phyloP scores from a whole-genome alignment of 2,888 invertebrate species.

The Trichopria drosophilae region DNA sequence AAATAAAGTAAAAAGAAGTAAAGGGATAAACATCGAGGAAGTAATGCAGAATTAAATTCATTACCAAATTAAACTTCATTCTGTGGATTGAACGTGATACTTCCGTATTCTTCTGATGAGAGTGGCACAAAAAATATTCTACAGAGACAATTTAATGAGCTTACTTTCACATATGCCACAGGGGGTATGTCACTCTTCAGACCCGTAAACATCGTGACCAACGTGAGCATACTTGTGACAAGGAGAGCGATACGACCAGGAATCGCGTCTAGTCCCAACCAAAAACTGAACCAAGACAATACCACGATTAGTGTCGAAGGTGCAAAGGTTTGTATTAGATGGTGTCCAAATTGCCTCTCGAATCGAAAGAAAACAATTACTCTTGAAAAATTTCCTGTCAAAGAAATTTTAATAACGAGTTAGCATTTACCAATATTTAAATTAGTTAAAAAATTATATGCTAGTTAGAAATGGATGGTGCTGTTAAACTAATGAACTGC shows the following conservation, averaged over 20 bases:
- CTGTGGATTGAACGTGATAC: too few species aligned
- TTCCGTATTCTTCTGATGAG: too few species aligned
- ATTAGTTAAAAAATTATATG: background rate
- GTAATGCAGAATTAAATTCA: background rate
- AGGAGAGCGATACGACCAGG: slow-evolving; percentile 80
- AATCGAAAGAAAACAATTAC: slow-evolving; percentile 78
- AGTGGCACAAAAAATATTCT: too few species aligned
- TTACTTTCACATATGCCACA: slow-evolving; percentile 83
- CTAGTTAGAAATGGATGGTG: too few species aligned
- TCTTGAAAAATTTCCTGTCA: slow-evolving; percentile 74
- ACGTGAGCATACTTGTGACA: slow-evolving; percentile 81
- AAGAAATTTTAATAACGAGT: slow-evolving; percentile 3
- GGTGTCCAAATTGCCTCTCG: slow-evolving; percentile 82
- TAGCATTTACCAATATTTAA: slow-evolving; percentile 2
- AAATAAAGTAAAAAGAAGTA: too few species aligned
- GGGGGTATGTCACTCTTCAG: slow-evolving; percentile 81
- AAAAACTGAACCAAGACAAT: slow-evolving; percentile 86
- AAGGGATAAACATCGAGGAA: too few species aligned
- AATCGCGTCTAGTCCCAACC: slow-evolving; percentile 81
- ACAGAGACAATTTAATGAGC: too few species aligned
- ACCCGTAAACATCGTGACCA: slow-evolving; percentile 86
- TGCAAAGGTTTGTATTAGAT: slow-evolving; percentile 82
- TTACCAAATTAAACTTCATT: background rate
- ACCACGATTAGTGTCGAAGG: slow-evolving; percentile 82
- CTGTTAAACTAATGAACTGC: too few species aligned